Evolutionary conservation across 2,797 vertebrate species (phyloP).

Genomic region (Ammospiza maritima): DNA sequence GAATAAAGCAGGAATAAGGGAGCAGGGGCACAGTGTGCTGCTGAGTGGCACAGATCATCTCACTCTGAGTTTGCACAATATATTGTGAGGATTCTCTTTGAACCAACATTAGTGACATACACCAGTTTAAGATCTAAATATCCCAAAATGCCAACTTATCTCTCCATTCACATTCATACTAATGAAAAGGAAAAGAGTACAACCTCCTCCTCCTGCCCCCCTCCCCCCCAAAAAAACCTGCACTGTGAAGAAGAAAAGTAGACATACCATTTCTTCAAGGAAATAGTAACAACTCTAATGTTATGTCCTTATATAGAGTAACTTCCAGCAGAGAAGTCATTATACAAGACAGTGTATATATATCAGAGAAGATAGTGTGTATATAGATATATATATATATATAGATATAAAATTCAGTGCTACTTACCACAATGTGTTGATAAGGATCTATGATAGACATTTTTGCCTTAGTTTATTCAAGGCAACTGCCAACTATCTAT

Average conservation of each 20-base stretch:
- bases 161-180: neutral
- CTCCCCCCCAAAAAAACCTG: accelerated
- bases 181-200: neutral
- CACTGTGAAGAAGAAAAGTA: neutral
- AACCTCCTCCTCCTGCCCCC: too few species aligned
- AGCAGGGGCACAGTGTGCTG: neutral
- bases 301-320: neutral
- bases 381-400: too few species aligned
- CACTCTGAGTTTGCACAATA: neutral
- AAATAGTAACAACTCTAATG: neutral
- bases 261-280: neutral
- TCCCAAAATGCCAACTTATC: neutral
- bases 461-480: slow-evolving; percentile 25
- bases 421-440: slow-evolving; percentile 94
- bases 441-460: slow-evolving; percentile 92
- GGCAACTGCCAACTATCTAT: neutral
- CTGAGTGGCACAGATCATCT: neutral
- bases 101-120: neutral
- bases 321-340: neutral
- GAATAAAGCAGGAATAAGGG: neutral
- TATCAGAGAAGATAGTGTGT: neutral
- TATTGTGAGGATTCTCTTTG: neutral
- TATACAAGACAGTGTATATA: neutral
- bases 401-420: neutral
- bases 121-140: neutral